Percentiles rank a stretch among this genome's conserved stretches.
These are phyloP conservation scores for Sarcophaga subvicina DNA, from an alignment of 2,888 invertebrate genomes.

Conservation along the genomic window DNA sequence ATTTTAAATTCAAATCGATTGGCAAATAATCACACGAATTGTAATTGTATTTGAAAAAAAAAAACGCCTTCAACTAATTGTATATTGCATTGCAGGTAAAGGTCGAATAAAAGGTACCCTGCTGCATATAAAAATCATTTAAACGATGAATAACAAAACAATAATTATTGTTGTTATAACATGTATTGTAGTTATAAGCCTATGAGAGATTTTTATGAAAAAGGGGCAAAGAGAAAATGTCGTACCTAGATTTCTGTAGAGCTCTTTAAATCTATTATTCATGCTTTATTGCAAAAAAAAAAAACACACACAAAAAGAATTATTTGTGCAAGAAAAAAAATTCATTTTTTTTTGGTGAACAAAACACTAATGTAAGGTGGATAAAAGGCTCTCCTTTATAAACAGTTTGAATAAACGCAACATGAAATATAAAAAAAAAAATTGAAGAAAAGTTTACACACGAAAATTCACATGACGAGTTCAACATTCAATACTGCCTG, in stretches of 20 bases:
- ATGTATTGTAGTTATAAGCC: no score
- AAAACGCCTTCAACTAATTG: no score
- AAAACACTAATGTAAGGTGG: constrained; percentile 52
- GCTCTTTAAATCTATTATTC: neutral
- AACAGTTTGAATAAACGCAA: constrained; percentile 13
- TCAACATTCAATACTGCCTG: constrained; percentile 57
- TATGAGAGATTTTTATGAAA: no score
- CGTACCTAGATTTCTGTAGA: no score
- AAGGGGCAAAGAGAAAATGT: no score
- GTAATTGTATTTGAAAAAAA: neutral
- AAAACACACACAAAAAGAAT: neutral
- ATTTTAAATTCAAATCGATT: constrained; percentile 55
- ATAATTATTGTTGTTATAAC: no score
- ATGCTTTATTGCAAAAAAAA: constrained; percentile 35
- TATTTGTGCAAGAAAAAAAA: constrained; percentile 12
- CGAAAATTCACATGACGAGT: constrained; percentile 63
- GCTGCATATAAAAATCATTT: no score
- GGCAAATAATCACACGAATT: constrained; percentile 50
- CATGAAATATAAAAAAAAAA: neutral
- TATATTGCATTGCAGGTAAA: neutral
- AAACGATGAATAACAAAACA: no score
- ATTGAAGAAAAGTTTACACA: neutral
- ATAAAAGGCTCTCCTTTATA: constrained; percentile 17
- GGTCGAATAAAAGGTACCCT: neutral
- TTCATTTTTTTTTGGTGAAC: neutral